Evolutionary conservation across 2,113 vertebrate genomes (phyloP).

Genomic region (Oncorhynchus masou): DNA sequence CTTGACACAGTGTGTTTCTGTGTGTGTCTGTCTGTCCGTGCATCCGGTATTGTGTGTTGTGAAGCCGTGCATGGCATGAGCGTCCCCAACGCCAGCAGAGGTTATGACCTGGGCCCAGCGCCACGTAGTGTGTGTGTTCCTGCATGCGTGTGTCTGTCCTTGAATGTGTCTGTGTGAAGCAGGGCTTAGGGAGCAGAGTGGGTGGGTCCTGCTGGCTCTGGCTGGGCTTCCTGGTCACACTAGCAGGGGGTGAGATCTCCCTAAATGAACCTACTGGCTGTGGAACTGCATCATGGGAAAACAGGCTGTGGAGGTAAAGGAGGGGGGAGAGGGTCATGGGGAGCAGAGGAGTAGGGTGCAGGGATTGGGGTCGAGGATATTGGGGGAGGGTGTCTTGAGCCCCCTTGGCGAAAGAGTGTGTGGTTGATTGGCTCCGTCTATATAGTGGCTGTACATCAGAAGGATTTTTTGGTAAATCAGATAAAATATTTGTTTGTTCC

Average conservation of each 20-base stretch:
- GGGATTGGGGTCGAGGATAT: not conserved
- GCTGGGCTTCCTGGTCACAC: constrained; percentile 17
- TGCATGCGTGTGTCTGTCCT: too few species aligned
- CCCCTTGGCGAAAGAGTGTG: constrained; percentile 1
- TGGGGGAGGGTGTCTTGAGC: not conserved
- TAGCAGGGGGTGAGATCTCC: constrained; percentile 39
- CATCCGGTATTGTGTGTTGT: not conserved
- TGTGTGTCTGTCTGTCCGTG: not conserved
- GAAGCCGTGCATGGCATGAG: not conserved
- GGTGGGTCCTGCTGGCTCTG: not conserved
- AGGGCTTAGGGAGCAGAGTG: not conserved
- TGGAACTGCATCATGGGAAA: constrained; percentile 53
- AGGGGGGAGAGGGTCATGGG: not conserved
- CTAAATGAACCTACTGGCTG: constrained; percentile 60
- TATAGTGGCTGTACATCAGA: not conserved
- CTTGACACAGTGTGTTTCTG: not conserved
- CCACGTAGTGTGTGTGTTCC: not conserved
- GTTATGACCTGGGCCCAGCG: not conserved
- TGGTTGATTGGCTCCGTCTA: not conserved
- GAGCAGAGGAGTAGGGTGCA: not conserved
- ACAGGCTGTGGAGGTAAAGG: constrained; percentile 5
- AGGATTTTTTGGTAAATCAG: not conserved
- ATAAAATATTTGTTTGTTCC: not conserved
- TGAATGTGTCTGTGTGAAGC: not conserved
- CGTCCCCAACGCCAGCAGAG: not conserved